Percentiles rank a stretch among this genome's conserved stretches.
Evolutionary conservation across 2,888 invertebrate genomes (phyloP).

Genomic region (Branchellion lobata): DNA sequence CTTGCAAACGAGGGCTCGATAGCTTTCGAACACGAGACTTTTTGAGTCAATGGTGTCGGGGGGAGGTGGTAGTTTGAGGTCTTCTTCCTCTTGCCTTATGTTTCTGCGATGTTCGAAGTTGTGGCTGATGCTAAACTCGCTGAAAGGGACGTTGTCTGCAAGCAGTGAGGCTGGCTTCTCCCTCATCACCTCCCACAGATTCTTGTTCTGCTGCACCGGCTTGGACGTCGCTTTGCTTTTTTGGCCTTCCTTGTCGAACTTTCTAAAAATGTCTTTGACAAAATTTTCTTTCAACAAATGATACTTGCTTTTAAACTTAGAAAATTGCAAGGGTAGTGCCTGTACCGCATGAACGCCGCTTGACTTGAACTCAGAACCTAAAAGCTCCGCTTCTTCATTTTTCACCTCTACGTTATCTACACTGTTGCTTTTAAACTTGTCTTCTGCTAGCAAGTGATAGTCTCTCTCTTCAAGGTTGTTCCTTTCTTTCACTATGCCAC

Average conservation of each 20-base stretch:
- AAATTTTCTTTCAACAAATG: not conserved
- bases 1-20: no score
- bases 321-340: not conserved
- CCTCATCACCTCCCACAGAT: not conserved
- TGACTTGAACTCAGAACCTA: no score
- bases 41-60: no score
- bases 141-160: not conserved
- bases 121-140: conserved; percentile 4
- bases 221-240: not conserved
- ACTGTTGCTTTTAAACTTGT: no score
- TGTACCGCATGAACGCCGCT: no score
- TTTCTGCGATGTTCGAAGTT: not conserved
- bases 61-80: no score
- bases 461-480: no score
- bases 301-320: not conserved
- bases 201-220: not conserved
- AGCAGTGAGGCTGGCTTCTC: not conserved
- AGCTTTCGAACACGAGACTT: not conserved
- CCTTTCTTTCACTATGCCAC: not conserved
- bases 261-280: not conserved
- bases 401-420: no score
- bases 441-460: no score
- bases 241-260: not conserved
- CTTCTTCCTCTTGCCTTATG: no score
- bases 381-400: not conserved